phyloP scores from a whole-genome alignment of 2,888 invertebrate species.

The Cataglyphis albicans region DNA sequence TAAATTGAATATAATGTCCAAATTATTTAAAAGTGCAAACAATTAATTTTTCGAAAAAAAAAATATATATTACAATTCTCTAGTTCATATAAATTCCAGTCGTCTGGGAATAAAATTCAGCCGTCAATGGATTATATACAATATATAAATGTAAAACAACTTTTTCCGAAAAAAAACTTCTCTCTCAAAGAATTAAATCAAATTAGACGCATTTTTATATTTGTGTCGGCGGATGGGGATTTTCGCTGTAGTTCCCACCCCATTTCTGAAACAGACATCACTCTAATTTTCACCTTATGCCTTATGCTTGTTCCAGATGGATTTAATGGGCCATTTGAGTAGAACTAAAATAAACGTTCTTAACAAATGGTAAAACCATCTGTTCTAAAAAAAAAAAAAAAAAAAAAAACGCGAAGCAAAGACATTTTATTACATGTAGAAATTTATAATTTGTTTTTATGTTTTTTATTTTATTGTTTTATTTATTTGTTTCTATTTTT shows the following conservation, averaged over 20 bases:
- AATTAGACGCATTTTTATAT: background rate
- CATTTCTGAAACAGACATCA: background rate
- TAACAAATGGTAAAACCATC: background rate
- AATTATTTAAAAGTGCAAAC: background rate
- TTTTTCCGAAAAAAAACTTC: background rate
- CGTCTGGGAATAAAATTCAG: background rate
- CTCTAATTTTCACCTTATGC: background rate
- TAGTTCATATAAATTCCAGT: background rate
- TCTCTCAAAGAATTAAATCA: background rate
- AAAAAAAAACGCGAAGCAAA: background rate
- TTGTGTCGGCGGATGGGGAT: no score
- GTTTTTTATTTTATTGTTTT: conserved; percentile 7
- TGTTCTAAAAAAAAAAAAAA: no score
- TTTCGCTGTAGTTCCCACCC: background rate
- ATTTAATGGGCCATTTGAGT: background rate
- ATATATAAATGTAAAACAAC: background rate
- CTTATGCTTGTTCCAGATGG: background rate
- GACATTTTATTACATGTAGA: background rate
- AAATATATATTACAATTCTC: background rate
- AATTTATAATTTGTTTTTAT: background rate
- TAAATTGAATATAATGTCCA: background rate
- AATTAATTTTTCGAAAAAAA: background rate
- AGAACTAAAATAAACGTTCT: background rate
- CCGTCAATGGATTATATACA: background rate
- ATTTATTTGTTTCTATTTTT: background rate